A percentile compares a stretch with the other conserved stretches of the same genome.
Evolutionary conservation across 1,140 invertebrate species (phyloP).

Genomic region (Drosophila simulans): DNA sequence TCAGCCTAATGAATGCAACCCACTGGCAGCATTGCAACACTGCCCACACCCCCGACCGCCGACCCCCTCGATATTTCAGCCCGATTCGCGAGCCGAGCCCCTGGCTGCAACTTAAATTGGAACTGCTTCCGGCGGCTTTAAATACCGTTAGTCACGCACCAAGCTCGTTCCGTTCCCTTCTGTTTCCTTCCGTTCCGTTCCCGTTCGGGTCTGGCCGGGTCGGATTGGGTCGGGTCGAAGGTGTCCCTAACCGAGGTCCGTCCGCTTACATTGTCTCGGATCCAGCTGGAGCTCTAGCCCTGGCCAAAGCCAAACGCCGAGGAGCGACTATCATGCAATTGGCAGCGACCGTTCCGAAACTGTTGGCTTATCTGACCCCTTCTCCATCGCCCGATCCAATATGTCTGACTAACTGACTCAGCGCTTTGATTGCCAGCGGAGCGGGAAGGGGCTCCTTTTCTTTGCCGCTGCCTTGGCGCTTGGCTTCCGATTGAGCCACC

Average conservation of each 20-base stretch:
- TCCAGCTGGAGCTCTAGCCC: neutral
- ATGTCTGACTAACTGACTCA: slow-evolving; percentile 82
- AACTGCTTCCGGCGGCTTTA: slow-evolving; percentile 83
- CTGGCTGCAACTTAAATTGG: slow-evolving; percentile 82
- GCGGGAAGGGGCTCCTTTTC: slow-evolving; percentile 66
- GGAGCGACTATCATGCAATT: slow-evolving; percentile 63
- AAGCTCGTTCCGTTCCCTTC: slow-evolving; percentile 21
- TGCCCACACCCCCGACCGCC: neutral
- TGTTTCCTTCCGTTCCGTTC: neutral
- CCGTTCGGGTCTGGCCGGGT: neutral
- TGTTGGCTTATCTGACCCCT: slow-evolving; percentile 47
- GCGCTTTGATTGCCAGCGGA: slow-evolving; percentile 74
- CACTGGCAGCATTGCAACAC: slow-evolving; percentile 11
- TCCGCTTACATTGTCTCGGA: slow-evolving; percentile 65
- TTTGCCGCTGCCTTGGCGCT: slow-evolving; percentile 66
- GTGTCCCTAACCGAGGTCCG: slow-evolving; percentile 63
- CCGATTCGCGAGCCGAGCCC: slow-evolving; percentile 32
- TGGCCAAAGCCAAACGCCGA: slow-evolving; percentile 16
- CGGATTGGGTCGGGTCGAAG: slow-evolving; percentile 5
- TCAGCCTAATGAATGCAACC: slow-evolving; percentile 74
- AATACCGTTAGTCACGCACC: slow-evolving; percentile 83
- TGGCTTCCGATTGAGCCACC: slow-evolving; percentile 58
- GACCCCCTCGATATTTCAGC: slow-evolving; percentile 1
- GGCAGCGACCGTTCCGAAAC: slow-evolving; percentile 13
- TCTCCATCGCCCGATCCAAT: slow-evolving; percentile 55